These are phyloP conservation scores for Himalopsyche kuldschensis DNA, from an alignment of 2,888 invertebrate species.

Conservation along the genomic window DNA sequence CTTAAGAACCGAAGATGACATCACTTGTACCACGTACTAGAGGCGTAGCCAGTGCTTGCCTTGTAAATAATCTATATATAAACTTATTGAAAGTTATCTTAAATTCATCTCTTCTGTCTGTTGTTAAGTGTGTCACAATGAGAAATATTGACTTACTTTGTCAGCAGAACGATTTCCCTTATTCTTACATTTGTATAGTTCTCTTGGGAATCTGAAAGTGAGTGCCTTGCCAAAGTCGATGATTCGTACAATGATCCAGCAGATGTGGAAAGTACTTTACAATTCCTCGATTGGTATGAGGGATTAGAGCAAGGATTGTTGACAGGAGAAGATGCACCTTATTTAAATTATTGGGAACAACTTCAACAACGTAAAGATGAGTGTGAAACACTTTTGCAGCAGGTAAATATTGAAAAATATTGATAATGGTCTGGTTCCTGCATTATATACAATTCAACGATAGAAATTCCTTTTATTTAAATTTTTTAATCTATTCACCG, in stretches of 20 bases:
- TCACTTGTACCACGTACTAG: no score
- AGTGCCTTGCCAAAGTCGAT: neutral
- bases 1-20: no score
- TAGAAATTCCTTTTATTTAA: no score
- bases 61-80: neutral
- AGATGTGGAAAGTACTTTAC: slow-evolving; percentile 63
- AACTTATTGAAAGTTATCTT: no score
- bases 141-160: no score
- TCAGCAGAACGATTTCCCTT: no score
- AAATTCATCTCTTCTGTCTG: no score
- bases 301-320: slow-evolving; percentile 70
- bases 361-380: slow-evolving; percentile 68
- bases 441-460: no score
- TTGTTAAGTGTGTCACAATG: no score
- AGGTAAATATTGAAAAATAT: slow-evolving; percentile 50
- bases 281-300: slow-evolving; percentile 79
- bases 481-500: no score
- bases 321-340: slow-evolving; percentile 69
- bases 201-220: neutral
- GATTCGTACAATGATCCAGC: slow-evolving; percentile 36
- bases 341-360: slow-evolving; percentile 71
- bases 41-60: no score
- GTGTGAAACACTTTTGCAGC: slow-evolving; percentile 67
- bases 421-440: no score
- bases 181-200: neutral